Evolutionary conservation across 2,797 vertebrate genomes (phyloP), one percentile per base, ranked within the genome.

Genomic region (Spheniscus humboldti): DNA sequence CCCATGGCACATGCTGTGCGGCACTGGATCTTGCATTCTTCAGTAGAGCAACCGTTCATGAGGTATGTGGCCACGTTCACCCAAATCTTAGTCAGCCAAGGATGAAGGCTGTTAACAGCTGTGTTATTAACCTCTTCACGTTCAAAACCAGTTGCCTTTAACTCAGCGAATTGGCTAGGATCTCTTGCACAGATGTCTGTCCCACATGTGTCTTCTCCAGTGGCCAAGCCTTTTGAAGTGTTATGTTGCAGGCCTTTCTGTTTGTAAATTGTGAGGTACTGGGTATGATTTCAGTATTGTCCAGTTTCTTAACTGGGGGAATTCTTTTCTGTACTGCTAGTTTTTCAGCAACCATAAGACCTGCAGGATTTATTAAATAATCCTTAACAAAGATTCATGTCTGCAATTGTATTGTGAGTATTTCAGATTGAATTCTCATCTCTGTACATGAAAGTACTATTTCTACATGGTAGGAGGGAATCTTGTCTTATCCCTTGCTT

Each of bases 1-100:
- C n/a, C 48, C 9, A 0, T 37, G 64, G 6, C 31, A 13, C 0
- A 0, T 41, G 60, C 24, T n/a, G 11, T n/a, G 56, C 4, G 9
- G 37, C 37, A 4, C 10, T 87, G 77, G 24, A 7, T 82, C 45
- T 75, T n/a, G 3, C 43, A 24, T 64, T 22, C 47, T 73, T 47
- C 9, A 11, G n/a, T 19, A 41, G 18, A n/a, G 33, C 17, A 48
- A 4, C 24, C 3, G 0, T 37, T 82, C 6, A 7, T 50, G 69
- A 55, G 0, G 3, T n/a, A 13, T 2, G 1, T 24, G 25, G 14
- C 57, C 13, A 1, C 3, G 5, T 48, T 90, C 60, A 57, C 8
- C 43, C 27, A 33, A 20, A 63, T 69, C 31, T 66, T 73, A 52
- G 28, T n/a, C 35, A 33, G 16, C 55, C 30, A 62, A 45, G 39